A percentile compares a stretch with the other conserved stretches of the same genome.
Conservation (phyloP, 1,140 invertebrate genomes). For the Eubasilissa regina region DNA sequence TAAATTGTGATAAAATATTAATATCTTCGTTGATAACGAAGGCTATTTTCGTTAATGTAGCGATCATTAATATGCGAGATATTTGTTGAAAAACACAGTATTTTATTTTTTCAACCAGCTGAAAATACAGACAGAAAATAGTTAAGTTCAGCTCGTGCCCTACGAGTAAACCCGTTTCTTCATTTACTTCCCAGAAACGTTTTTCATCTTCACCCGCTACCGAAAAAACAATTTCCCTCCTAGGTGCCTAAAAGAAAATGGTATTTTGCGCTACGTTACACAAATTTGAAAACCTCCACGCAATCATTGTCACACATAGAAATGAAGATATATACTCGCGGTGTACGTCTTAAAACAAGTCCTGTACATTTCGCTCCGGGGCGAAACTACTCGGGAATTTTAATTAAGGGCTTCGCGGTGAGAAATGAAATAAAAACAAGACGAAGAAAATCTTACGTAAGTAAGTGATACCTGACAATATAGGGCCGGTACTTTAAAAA, state of each 20-base stretch:
- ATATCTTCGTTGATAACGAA: too few relatives aligned
- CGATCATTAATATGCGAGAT: too few relatives aligned
- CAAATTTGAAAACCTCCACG: slow-evolving; percentile 23
- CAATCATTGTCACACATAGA: slow-evolving; percentile 15
- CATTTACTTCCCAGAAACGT: slow-evolving; percentile 10
- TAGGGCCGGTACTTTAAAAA: too few relatives aligned
- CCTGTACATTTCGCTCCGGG: background rate
- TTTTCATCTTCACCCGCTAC: slow-evolving; percentile 21
- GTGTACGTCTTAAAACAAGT: background rate
- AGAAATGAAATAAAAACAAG: slow-evolving; percentile 4
- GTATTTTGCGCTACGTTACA: slow-evolving; percentile 2
- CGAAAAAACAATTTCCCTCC: slow-evolving; percentile 30
- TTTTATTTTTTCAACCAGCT: too few relatives aligned
- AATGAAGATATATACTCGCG: slow-evolving; percentile 1
- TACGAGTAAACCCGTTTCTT: background rate
- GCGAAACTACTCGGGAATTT: slow-evolving; percentile 33
- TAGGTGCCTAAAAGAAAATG: slow-evolving; percentile 4
- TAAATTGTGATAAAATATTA: too few relatives aligned
- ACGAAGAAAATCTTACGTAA: slow-evolving; percentile 10
- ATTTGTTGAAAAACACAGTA: too few relatives aligned
- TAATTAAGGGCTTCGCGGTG: slow-evolving; percentile 18
- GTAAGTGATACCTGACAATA: background rate
- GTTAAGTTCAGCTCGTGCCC: background rate
- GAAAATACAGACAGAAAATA: too few relatives aligned
- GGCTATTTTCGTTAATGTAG: too few relatives aligned